Percentiles rank a stretch among this genome's conserved stretches.
These are phyloP conservation scores for Lordiphosa clarofinis DNA, from an alignment of 1,140 invertebrate species.

Conservation along the genomic window DNA sequence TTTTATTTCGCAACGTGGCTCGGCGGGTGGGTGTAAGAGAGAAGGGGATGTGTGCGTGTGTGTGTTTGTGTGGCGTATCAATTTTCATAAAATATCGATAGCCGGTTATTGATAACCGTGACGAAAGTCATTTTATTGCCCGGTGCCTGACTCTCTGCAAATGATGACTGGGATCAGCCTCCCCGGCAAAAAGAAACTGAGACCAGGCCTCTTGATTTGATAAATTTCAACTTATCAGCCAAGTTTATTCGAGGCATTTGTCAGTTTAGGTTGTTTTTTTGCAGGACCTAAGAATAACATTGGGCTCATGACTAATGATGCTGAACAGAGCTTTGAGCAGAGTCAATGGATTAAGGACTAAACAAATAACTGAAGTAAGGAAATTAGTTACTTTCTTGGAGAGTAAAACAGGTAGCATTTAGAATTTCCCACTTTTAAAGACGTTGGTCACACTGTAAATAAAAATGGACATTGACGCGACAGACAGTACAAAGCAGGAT, in stretches of 20 bases:
- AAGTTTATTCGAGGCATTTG: constrained; percentile 32
- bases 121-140: constrained; percentile 72
- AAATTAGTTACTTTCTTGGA: too few species aligned
- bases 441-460: too few species aligned
- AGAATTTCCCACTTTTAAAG: too few species aligned
- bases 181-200: background rate
- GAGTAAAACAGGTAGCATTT: too few species aligned
- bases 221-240: constrained; percentile 56
- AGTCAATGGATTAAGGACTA: too few species aligned
- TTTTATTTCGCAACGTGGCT: constrained; percentile 48
- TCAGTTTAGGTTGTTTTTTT: too few species aligned
- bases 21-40: constrained; percentile 12
- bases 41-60: background rate
- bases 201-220: constrained; percentile 30
- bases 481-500: too few species aligned
- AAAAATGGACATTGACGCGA: too few species aligned
- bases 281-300: too few species aligned
- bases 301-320: too few species aligned
- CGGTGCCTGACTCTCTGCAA: constrained; percentile 18
- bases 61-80: constrained; percentile 55
- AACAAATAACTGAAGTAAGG: too few species aligned
- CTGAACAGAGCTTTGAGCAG: too few species aligned
- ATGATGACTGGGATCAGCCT: constrained; percentile 14
- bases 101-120: constrained; percentile 72
- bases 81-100: constrained; percentile 77